A percentile compares a stretch with the other conserved stretches of the same genome.
Conservation (phyloP, 2,888 invertebrate genomes). For the Phengaris alcon region DNA sequence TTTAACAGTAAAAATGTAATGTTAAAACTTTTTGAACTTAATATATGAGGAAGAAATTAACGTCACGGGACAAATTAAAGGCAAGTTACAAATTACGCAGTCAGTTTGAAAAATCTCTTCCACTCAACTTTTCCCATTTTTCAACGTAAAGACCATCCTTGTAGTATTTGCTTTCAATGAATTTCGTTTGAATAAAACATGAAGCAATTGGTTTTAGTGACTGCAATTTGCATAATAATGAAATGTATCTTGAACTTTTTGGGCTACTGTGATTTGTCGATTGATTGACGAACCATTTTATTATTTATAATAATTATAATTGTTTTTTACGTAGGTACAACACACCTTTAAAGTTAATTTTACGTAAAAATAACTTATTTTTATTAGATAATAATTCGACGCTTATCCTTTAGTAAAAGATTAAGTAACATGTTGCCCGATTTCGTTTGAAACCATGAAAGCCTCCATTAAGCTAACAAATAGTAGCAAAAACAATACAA, state of each 20-base stretch:
- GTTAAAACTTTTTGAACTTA: background rate
- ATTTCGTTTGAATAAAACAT: conserved; percentile 34
- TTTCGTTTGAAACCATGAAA: no score
- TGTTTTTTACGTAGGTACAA: no score
- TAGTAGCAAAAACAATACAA: no score
- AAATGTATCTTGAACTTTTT: conserved; percentile 12
- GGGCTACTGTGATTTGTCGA: background rate
- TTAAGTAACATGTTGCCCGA: no score
- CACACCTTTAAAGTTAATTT: no score
- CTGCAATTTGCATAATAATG: conserved; percentile 32
- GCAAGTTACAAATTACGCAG: conserved; percentile 36
- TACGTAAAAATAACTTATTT: no score
- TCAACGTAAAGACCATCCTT: conserved; percentile 25
- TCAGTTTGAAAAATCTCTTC: conserved; percentile 35
- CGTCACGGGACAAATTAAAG: conserved; percentile 31
- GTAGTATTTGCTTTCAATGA: conserved; percentile 27
- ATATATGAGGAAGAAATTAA: conserved; percentile 20
- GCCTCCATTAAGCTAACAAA: no score
- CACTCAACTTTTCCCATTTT: conserved; percentile 25
- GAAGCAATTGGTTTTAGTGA: conserved; percentile 23
- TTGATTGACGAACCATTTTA: no score
- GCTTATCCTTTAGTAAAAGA: no score
- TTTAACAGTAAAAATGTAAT: background rate
- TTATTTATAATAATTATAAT: no score
- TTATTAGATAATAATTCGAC: no score